These are phyloP conservation scores for Euzetes globulus DNA, from an alignment of 2,888 invertebrate genomes.

Conservation along the genomic window DNA sequence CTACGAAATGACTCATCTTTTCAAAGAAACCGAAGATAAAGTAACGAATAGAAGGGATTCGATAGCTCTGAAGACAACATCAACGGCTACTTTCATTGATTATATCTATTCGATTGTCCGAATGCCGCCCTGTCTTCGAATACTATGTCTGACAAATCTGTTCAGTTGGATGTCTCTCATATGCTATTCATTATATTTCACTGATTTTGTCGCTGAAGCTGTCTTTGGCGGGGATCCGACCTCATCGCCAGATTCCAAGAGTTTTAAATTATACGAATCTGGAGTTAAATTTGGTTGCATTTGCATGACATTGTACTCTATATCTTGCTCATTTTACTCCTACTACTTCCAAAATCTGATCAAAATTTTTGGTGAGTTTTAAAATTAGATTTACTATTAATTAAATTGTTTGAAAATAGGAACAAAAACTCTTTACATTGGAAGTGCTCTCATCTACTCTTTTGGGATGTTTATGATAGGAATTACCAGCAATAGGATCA, in stretches of 20 bases:
- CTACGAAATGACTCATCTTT: constrained; percentile 1
- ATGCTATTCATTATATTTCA: constrained; percentile 91
- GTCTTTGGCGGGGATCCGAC: constrained; percentile 81
- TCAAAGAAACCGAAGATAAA: constrained; percentile 41
- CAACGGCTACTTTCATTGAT: constrained; percentile 53
- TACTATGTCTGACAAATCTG: constrained; percentile 83
- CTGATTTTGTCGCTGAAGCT: constrained; percentile 87
- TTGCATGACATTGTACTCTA: constrained; percentile 80
- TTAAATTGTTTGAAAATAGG: constrained; percentile 51
- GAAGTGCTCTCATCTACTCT: constrained; percentile 78
- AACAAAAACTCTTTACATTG: constrained; percentile 76
- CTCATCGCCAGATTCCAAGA: constrained; percentile 45
- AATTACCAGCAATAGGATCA: constrained; percentile 51
- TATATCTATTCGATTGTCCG: constrained; percentile 81
- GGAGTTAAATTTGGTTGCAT: constrained; percentile 92
- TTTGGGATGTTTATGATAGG: constrained; percentile 82
- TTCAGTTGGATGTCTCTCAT: constrained; percentile 99
- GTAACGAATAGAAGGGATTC: background rate
- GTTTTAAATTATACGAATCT: constrained; percentile 61
- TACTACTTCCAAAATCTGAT: constrained; percentile 78
- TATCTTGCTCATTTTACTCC: constrained; percentile 91
- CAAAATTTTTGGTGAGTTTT: constrained; percentile 54
- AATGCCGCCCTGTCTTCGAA: constrained; percentile 76
- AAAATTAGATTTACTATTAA: background rate
- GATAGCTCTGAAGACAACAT: constrained; percentile 27